Percentiles rank a stretch among this genome's conserved stretches.
Evolutionary conservation across 1,140 invertebrate species (phyloP).

Genomic region (Diprion similis): DNA sequence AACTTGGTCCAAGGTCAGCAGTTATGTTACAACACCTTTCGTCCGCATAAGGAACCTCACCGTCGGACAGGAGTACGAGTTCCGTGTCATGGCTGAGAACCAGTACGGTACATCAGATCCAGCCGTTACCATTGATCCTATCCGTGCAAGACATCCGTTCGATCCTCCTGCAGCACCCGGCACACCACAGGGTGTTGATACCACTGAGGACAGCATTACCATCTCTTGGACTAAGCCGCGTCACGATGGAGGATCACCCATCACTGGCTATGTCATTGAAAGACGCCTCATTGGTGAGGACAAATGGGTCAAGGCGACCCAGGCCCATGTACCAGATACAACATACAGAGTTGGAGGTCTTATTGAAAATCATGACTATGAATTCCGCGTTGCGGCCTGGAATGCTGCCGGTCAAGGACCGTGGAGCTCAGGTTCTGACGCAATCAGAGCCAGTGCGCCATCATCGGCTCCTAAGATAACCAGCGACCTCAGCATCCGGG

Average conservation of each 20-base stretch:
- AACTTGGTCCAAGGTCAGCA: slow-evolving; percentile 90
- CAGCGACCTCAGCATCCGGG: slow-evolving; percentile 88
- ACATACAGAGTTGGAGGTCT: slow-evolving; percentile 85
- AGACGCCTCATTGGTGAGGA: slow-evolving; percentile 88
- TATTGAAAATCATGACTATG: slow-evolving; percentile 95
- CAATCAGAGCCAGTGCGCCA: slow-evolving; percentile 87
- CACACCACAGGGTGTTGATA: slow-evolving; percentile 83
- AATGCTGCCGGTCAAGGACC: slow-evolving; percentile 95
- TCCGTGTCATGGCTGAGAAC: slow-evolving; percentile 98
- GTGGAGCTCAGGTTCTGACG: slow-evolving; percentile 89
- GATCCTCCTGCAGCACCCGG: slow-evolving; percentile 92
- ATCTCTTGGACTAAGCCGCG: slow-evolving; percentile 92
- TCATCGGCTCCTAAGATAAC: slow-evolving; percentile 86
- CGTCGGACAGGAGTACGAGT: slow-evolving; percentile 93
- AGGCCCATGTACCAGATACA: slow-evolving; percentile 81
- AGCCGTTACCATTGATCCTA: slow-evolving; percentile 84
- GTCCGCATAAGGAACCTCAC: slow-evolving; percentile 89
- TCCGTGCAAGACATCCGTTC: slow-evolving; percentile 95
- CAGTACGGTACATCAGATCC: slow-evolving; percentile 95
- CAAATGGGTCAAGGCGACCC: slow-evolving; percentile 90
- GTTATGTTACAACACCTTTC: slow-evolving; percentile 89
- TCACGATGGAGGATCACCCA: slow-evolving; percentile 91
- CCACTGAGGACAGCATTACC: slow-evolving; percentile 92
- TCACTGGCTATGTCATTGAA: slow-evolving; percentile 92
- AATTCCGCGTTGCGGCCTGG: slow-evolving; percentile 95